Evolutionary conservation across 1,140 invertebrate genomes (phyloP).

Genomic region (Leptopilina boulardi): DNA sequence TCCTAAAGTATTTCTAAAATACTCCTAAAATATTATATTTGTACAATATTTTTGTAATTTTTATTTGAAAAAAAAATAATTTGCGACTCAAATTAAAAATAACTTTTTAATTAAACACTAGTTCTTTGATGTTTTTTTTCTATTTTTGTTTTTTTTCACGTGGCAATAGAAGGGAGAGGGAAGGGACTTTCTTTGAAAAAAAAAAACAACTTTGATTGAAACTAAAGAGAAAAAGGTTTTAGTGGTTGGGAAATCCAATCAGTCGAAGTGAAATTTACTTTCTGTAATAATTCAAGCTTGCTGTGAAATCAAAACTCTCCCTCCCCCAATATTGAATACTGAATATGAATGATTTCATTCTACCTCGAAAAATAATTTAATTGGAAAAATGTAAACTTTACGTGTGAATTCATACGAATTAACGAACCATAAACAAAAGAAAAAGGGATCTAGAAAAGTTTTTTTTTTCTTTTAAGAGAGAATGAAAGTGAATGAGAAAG

Average conservation of each 20-base stretch:
- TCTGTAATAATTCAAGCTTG: constrained; percentile 6
- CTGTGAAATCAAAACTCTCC: background rate
- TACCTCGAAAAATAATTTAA: background rate
- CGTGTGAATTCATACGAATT: background rate
- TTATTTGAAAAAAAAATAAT: too few relatives aligned
- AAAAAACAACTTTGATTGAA: background rate
- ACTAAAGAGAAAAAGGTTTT: background rate
- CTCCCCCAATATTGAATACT: background rate
- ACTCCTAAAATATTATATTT: too few relatives aligned
- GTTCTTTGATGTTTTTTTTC: background rate
- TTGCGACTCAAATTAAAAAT: too few relatives aligned
- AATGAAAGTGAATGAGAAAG: background rate
- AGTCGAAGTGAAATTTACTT: constrained; percentile 6
- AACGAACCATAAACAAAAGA: constrained; percentile 9
- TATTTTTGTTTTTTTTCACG: background rate
- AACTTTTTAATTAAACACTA: background rate
- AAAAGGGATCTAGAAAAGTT: background rate
- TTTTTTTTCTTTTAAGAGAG: background rate
- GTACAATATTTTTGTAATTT: too few relatives aligned
- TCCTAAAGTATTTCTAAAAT: too few relatives aligned
- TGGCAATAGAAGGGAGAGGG: too few relatives aligned
- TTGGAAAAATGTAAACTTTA: constrained; percentile 18
- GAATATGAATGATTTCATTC: background rate
- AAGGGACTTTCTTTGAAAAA: background rate
- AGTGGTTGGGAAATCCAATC: background rate